Percentiles rank a stretch among this genome's conserved stretches.
Conservation (phyloP, 2,113 vertebrate species). For the Sarotherodon lohbergeri region DNA sequence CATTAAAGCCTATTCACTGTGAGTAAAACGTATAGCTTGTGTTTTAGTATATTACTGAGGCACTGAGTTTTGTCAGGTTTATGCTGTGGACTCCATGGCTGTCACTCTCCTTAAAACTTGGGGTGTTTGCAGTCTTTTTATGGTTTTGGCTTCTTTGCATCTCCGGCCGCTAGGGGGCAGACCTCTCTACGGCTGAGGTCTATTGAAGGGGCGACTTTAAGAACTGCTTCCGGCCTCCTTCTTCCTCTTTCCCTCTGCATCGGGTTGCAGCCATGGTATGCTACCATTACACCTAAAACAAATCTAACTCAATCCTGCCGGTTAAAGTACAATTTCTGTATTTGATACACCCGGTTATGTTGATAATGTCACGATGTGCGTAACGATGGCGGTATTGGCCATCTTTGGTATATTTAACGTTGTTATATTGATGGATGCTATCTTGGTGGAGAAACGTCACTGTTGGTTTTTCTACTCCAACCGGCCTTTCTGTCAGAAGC, state of each 20-base stretch:
- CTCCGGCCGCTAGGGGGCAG: conserved; percentile 35
- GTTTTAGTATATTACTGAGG: neutral
- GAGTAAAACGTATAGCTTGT: neutral
- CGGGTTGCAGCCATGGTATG: conserved; percentile 69
- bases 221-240: conserved; percentile 27
- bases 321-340: accelerated
- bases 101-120: neutral
- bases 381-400: neutral
- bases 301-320: conserved; percentile 54
- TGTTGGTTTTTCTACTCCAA: accelerated
- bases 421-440: neutral
- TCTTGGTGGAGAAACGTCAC: neutral
- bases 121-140: accelerated
- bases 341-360: accelerated
- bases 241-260: conserved; percentile 67
- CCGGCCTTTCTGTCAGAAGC: neutral
- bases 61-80: neutral
- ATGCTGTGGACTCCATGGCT: neutral
- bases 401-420: accelerated
- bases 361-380: accelerated
- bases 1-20: neutral
- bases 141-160: neutral
- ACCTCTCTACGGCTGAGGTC: neutral
- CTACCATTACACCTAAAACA: neutral
- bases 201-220: neutral